A percentile compares a stretch with the other conserved stretches of the same genome.
These are phyloP conservation scores for Timema podura DNA, from an alignment of 2,888 invertebrate genomes.

Conservation along the genomic window DNA sequence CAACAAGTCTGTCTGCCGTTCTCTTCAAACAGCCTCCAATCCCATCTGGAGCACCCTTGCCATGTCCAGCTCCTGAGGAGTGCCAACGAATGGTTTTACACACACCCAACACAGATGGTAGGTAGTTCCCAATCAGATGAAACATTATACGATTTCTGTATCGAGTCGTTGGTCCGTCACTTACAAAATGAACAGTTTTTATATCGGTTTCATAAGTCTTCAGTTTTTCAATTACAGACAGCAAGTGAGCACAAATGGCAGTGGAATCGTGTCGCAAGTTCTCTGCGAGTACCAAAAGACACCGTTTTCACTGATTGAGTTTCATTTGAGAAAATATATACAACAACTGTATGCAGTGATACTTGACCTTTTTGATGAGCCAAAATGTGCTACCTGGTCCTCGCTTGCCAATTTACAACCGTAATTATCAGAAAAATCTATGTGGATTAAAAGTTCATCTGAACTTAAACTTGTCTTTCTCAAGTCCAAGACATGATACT, in stretches of 20 bases:
- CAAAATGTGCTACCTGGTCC: no score
- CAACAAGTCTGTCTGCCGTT: no score
- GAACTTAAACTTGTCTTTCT: no score
- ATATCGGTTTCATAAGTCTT: neutral
- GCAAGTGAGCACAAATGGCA: slow-evolving; percentile 7
- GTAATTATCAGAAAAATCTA: no score
- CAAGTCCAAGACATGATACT: no score
- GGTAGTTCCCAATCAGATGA: neutral
- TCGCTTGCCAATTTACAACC: no score
- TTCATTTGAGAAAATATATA: slow-evolving; percentile 6
- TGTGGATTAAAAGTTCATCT: no score
- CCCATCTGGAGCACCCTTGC: slow-evolving; percentile 4
- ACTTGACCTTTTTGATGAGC: no score
- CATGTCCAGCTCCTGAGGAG: neutral
- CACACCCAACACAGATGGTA: neutral
- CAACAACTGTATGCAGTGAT: no score
- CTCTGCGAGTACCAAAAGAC: neutral
- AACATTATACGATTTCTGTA: slow-evolving; percentile 3
- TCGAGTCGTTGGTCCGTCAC: slow-evolving; percentile 11
- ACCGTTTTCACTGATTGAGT: neutral
- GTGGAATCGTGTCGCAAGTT: neutral
- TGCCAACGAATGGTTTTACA: neutral
- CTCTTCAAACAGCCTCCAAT: slow-evolving; percentile 5
- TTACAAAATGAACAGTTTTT: no score
- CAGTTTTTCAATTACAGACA: neutral